Base-by-base conservation (phyloP, 2,797 vertebrate species). In the Neosilurus mollespiculum region DNA sequence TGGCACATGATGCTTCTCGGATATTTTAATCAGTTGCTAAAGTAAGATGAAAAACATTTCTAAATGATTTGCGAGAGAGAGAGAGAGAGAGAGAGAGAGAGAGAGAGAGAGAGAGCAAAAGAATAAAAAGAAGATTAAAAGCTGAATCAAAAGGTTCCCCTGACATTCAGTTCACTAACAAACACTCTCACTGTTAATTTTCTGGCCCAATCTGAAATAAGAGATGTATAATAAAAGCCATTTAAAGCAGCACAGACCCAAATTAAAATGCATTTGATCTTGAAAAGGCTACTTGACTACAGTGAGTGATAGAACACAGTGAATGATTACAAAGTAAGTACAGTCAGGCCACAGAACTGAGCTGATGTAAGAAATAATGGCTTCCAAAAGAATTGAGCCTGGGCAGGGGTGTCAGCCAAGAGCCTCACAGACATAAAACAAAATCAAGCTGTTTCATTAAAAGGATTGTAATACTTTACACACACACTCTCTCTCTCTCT, bases 11-110 rank as follows among this genome's bases (percentile, higher is more conserved):
- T 88, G 88, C 76, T 78, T 88, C 61, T 59, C 77, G 85, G 87
- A 43, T 78, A 77, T 89, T 88, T 80, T 88, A 89, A 91, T 92
- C 82, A 85, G 86, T 87, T 78, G 84, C 85, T 88, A 88, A 85
- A 85, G 78, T 62, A 43, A 59, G 49, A 76, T 65, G 37, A 83
- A 53, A 59, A 84, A 49, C 7, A 18, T 67, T 82, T 62, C 58
- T 43, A 67, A 75, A 81, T 77, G 78, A 83, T 80, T 71, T 10
- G 34, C 10, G n/a, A 22, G 16, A 75, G 15, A 12, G 43, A 7
- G 81, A 73, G 26, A 82, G 80, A 78, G 67, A 67, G 54, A 43
- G 34, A 67, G 24, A 64, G 34, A 18, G 49, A 61, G 67, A 8
- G 51, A 6, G 71, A 78, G 54, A 82, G 64, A 70, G 51, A 73